Conservation (phyloP, 1,140 invertebrate genomes). For the Phenacoccus solenopsis region DNA sequence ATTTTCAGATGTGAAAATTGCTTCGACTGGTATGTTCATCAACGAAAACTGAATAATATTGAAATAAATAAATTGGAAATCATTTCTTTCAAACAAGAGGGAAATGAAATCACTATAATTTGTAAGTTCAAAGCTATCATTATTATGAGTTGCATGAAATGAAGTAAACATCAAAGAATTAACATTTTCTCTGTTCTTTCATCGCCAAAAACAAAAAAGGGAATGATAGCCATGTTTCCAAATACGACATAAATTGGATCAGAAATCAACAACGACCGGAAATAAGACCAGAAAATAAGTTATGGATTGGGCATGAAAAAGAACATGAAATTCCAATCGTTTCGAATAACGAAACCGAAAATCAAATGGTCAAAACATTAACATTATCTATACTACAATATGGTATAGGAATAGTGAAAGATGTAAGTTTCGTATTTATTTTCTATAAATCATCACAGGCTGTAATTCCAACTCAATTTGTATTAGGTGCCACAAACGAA, state of each 20-base stretch:
- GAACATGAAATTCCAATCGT: neutral
- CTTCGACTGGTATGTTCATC: neutral
- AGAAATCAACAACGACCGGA: neutral
- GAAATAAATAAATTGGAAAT: neutral
- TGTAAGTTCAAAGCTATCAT: neutral
- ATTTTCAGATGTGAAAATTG: neutral
- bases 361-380: neutral
- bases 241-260: slow-evolving; percentile 19
- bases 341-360: neutral
- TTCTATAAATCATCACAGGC: too few species aligned
- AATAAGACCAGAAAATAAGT: neutral
- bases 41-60: neutral
- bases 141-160: too few species aligned
- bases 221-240: slow-evolving; percentile 19
- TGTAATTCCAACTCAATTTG: too few species aligned
- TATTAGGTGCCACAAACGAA: slow-evolving; percentile 38
- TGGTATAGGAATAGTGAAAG: slow-evolving; percentile 22
- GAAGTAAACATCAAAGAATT: too few species aligned
- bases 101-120: neutral
- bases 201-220: too few species aligned
- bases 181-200: too few species aligned
- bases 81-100: neutral
- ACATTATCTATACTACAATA: slow-evolving; percentile 21
- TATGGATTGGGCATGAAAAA: neutral
- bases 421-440: too few species aligned